Base-by-base conservation (phyloP, 2,797 vertebrate genomes). In the Enteromius thamalakanensis region DNA sequence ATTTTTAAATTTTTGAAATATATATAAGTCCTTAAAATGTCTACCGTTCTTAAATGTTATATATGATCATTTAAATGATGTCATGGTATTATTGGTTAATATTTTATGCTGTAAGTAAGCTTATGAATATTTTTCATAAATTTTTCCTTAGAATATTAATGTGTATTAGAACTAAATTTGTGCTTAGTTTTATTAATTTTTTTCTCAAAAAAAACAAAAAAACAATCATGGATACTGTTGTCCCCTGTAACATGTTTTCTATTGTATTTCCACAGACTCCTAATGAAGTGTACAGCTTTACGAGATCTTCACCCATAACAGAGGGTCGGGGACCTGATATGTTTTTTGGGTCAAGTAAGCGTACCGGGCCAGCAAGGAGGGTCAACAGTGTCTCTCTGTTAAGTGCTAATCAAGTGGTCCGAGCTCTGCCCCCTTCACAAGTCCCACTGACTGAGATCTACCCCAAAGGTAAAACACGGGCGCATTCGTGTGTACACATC, bases 201-300 rank as follows among this genome's bases (percentile, higher is more conserved):
- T 37, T 37, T 6, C 37, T 1, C 6, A 6, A 37, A 37, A 37
- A 37, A 40, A 40, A 37, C 4, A 37, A 37, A 37, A 40, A 7
- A 34, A 34, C 34, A 6, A 37, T 69, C 7, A 51, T 78, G 37
- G 42, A 11, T 15, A 17, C 6, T 14, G 6, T 42, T 34, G n/a
- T 8, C 15, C 3, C 32, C 14, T 76, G 7, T 11, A 14, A 17
- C 15, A 11, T 78, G 23, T 64, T 64, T 29, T 79, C 26, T 86
- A 5, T 82, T 47, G 45, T 87, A 5, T 84, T 60, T 58, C 89
- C 83, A n/a, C 89, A 99, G 98, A 98, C 98, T 60, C 95, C 97
- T 62, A 97, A 93, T 87, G 97, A 99, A 92, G 96, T 99, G 51
- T 98, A 98, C 90, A 96, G 94, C 92, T 98, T 96, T 90, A 96